Evolutionary conservation across 2,797 vertebrate species (phyloP), one percentile per base, ranked within the genome.

Genomic region (Notamacropus eugenii): DNA sequence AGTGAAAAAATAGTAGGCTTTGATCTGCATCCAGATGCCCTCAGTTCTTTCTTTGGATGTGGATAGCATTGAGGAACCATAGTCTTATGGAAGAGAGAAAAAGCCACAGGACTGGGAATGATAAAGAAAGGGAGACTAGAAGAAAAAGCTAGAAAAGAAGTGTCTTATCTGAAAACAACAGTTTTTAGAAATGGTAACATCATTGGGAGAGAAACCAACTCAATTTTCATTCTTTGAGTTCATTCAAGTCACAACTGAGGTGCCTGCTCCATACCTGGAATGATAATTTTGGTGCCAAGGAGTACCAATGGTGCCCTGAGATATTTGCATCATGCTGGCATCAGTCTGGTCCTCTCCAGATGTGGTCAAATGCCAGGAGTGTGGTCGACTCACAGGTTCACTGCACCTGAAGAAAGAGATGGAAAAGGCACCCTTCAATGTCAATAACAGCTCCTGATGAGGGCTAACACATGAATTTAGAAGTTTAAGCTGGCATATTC

Each of bases 291-390:
- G 99, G 95, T 99, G 99, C 99, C 99, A 99, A 96, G 99, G 98
- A 96, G 98, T 98, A 98, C 99, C 99, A 98, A 99, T 97, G 27
- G 97, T 98, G 96, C 99, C 99, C 97, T 98, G 99, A 97, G 99
- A 99, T 99, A 99, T 99, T 98, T 99, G 99, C 99, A 99, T 99
- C 99, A 99, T 99, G 99, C 99, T 99, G 98, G 98, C 97, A 97
- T 99, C 98, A 24, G 98, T 98, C 24, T 98, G 99, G 98, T 98
- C 98, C 93, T 99, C 99, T 0, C 62, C 97, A 16, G 99, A 97
- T 98, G 99, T 99, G 82, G 99, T 99, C 4, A 99, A 99, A 98
- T 99, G 99, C 99, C 99, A 99, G 40, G 99, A 99, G 98, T 99
- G 99, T 95, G 99, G 99, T 59, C 99, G 99, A 95, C 99, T 98